Conservation (phyloP, 1,140 invertebrate species). For the Aradophagus sp. region DNA sequence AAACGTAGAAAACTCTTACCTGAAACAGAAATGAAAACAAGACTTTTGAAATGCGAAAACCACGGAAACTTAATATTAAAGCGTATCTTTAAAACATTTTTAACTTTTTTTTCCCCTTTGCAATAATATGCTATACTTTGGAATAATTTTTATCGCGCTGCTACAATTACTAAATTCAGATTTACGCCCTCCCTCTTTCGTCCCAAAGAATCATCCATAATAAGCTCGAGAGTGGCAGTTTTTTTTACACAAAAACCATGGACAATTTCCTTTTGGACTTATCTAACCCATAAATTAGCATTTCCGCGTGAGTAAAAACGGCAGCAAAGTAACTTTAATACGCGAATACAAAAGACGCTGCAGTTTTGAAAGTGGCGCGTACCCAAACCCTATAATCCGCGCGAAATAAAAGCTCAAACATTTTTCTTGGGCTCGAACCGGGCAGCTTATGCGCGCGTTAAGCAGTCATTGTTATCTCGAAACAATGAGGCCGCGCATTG, state of each 20-base stretch:
- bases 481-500: constrained; percentile 46
- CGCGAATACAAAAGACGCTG: constrained; percentile 40
- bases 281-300: constrained; percentile 46
- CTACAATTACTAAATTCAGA: constrained; percentile 5
- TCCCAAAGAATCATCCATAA: constrained; percentile 15
- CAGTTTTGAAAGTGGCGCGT: constrained; percentile 43
- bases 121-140: too few species aligned
- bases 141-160: constrained; percentile 2
- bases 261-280: constrained; percentile 35
- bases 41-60: too few species aligned
- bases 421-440: constrained; percentile 45
- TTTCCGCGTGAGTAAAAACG: constrained; percentile 37
- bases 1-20: too few species aligned
- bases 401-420: constrained; percentile 55
- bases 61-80: too few species aligned
- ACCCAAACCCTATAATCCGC: constrained; percentile 35
- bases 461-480: constrained; percentile 52
- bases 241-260: constrained; percentile 23
- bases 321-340: constrained; percentile 44
- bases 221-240: constrained; percentile 3
- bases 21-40: too few species aligned
- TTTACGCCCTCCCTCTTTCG: too few species aligned
- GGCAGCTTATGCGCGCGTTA: constrained; percentile 48
- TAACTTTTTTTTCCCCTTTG: too few species aligned
- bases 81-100: too few species aligned